Conservation (phyloP, 2,888 invertebrate species). For the Amorpha juglandis region DNA sequence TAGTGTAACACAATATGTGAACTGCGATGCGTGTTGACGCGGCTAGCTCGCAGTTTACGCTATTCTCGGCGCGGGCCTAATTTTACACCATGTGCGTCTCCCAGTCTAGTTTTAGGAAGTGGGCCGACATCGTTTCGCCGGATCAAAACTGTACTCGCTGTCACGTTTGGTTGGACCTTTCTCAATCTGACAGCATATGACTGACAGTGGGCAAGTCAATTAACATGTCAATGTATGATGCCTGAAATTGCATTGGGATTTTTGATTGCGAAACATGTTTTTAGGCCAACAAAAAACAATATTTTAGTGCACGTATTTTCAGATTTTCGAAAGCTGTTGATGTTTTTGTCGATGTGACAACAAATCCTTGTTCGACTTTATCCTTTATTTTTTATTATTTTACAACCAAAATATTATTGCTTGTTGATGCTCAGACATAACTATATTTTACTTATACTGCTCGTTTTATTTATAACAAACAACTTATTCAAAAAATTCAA, state of each 20-base stretch:
- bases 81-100: conserved; percentile 84
- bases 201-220: background rate
- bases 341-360: conserved; percentile 12
- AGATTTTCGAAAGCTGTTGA: conserved; percentile 5
- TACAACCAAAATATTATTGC: conserved; percentile 40
- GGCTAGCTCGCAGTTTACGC: conserved; percentile 75
- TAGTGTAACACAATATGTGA: conserved; percentile 79
- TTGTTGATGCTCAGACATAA: background rate
- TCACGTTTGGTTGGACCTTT: background rate
- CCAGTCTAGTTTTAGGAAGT: conserved; percentile 82
- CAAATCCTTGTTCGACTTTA: conserved; percentile 3
- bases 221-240: background rate
- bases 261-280: conserved; percentile 2
- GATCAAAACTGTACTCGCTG: conserved; percentile 52
- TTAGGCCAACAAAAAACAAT: background rate
- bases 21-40: conserved; percentile 65
- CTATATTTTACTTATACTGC: background rate
- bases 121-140: conserved; percentile 71
- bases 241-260: background rate
- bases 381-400: conserved; percentile 15
- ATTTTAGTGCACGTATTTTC: conserved; percentile 1
- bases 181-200: background rate
- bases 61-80: conserved; percentile 81
- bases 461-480: background rate
- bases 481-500: too few relatives aligned